Conservation (phyloP, 1,140 invertebrate genomes). For the Drosophila tani region DNA sequence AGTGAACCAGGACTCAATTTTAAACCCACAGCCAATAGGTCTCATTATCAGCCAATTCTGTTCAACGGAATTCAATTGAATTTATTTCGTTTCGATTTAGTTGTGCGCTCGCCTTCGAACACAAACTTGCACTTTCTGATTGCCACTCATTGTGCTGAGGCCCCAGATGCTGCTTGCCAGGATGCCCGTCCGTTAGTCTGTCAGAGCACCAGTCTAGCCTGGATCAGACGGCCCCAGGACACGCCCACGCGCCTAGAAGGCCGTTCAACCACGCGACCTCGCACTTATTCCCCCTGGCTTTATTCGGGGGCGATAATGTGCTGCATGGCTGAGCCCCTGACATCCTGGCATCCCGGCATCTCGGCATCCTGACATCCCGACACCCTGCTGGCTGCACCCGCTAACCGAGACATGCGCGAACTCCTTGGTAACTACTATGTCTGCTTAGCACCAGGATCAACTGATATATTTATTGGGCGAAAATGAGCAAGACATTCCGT, state of each 20-base stretch:
- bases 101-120: constrained; percentile 2
- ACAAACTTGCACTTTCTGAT: constrained; percentile 52
- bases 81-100: constrained; percentile 34
- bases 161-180: constrained; percentile 24
- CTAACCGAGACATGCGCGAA: not conserved
- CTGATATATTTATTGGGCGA: no score
- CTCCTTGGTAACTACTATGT: not conserved
- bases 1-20: constrained; percentile 15
- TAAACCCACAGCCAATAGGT: constrained; percentile 23
- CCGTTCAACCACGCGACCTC: constrained; percentile 13
- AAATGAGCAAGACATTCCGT: not conserved
- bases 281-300: not conserved
- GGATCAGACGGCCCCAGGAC: constrained; percentile 36
- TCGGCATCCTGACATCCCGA: constrained; percentile 28
- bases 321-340: constrained; percentile 48
- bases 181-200: constrained; percentile 6
- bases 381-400: constrained; percentile 35
- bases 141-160: constrained; percentile 38
- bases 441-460: not conserved
- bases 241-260: constrained; percentile 32
- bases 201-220: constrained; percentile 9
- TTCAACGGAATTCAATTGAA: constrained; percentile 40
- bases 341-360: constrained; percentile 21
- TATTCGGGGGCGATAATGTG: constrained; percentile 32
- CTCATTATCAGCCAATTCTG: constrained; percentile 44